phyloP scores from a whole-genome alignment of 2,113 vertebrate species.

The Thamnaconus septentrionalis region DNA sequence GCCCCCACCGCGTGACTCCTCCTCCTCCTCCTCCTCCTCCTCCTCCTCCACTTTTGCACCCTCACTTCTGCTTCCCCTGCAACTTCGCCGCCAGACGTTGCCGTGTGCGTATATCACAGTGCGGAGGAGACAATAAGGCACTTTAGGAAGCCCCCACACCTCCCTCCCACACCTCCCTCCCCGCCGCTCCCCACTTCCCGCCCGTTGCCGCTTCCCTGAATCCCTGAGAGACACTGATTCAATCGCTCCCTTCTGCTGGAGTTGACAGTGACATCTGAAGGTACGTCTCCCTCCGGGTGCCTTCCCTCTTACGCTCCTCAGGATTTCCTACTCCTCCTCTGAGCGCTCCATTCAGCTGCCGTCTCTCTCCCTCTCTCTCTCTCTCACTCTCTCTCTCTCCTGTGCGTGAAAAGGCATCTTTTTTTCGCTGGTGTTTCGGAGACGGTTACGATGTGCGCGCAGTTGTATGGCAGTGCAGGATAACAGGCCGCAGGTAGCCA shows the following conservation, averaged over 20 bases:
- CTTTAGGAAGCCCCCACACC: neutral
- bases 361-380: neutral
- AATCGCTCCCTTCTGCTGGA: constrained; percentile 37
- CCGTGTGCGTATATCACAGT: too few relatives aligned
- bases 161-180: constrained; percentile 23
- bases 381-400: too few relatives aligned
- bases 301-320: constrained; percentile 8
- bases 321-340: constrained; percentile 11
- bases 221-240: constrained; percentile 55
- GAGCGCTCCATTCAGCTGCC: neutral
- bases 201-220: constrained; percentile 28
- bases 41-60: constrained; percentile 15
- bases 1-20: neutral
- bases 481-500: constrained; percentile 15
- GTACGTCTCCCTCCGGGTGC: constrained; percentile 39
- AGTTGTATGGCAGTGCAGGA: constrained; percentile 15
- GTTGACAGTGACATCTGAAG: constrained; percentile 55
- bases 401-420: constrained; percentile 8
- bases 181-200: neutral
- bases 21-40: neutral
- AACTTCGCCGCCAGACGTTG: too few relatives aligned
- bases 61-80: constrained; percentile 14
- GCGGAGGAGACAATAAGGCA: too few relatives aligned
- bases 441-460: constrained; percentile 23
- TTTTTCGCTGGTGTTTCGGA: constrained; percentile 13